phyloP scores from a whole-genome alignment of 2,797 vertebrate species.

The Coilia nasus region DNA sequence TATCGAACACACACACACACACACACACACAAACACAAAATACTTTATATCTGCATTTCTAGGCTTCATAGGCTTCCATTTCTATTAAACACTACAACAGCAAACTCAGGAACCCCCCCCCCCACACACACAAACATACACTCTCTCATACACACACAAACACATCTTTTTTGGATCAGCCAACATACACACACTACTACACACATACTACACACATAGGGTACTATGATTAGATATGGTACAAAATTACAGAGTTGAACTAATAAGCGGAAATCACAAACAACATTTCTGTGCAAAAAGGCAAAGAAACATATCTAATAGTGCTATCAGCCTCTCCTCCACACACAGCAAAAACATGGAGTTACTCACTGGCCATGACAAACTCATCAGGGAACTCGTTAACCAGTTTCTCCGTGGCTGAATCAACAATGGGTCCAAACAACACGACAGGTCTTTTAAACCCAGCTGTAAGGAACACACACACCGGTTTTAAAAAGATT shows the following conservation, averaged over 20 bases:
- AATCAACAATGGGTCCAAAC: conserved; percentile 93
- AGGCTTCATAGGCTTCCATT: no score
- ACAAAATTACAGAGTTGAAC: no score
- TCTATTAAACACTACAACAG: not conserved
- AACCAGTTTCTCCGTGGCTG: conserved; percentile 88
- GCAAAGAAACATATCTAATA: no score
- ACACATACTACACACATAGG: no score
- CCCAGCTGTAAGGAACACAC: conserved; percentile 80
- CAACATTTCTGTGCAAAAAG: no score
- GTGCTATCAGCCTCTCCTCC: not conserved
- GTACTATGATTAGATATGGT: no score
- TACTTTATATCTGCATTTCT: no score
- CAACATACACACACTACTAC: no score
- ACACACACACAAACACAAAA: not conserved
- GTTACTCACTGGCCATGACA: conserved; percentile 87
- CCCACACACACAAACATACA: not conserved
- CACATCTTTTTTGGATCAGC: no score
- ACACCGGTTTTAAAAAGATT: not conserved
- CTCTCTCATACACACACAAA: not conserved
- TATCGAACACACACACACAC: conserved; percentile 58
- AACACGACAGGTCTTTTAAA: conserved; percentile 94
- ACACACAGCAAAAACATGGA: not conserved
- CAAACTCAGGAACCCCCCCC: not conserved
- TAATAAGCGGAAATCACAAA: no score
- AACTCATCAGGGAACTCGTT: conserved; percentile 86